Base-by-base conservation (phyloP, 2,797 vertebrate genomes). In the Harpagifer antarcticus region DNA sequence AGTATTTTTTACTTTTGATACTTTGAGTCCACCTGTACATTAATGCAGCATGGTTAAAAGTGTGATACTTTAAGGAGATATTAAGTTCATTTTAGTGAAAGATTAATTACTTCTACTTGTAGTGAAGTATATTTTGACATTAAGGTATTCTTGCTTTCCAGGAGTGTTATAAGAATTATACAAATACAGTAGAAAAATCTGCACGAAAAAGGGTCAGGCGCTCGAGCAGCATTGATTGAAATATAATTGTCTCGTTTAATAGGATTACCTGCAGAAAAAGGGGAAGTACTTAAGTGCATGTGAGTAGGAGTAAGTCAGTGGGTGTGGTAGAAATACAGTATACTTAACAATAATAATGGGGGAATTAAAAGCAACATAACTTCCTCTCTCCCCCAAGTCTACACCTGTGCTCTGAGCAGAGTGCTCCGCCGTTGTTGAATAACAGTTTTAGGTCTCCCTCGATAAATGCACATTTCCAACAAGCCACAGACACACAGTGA, bases 371-470 rank as follows among this genome's bases (percentile, higher is more conserved):
- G 14, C 4, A 62, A n/a, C n/a, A 19, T 40, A 16, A 44, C 52
- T n/a, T 23, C 19, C 27, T 50, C 40, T 55, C 19, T 23, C 3
- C 60, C 0, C 9, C 1, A 15, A 4, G 9, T 66, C 33, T 56
- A 20, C 67, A 54, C 42, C 45, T 55, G 58, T 58, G 7, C 23
- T 58, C 55, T 40, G 20, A 33, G 53, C 67, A 15, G 11, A 68
- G 11, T 16, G 14, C 55, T 53, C 40, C 17, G 16, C 33, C 13
- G 5, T 57, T 55, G 40, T 15, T 53, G 54, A 66, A 54, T 27
- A 63, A 57, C 37, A 45, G 23, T 45, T 73, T 62, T 17, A 66
- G 58, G 23, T 76, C 14, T 83, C 72, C 54, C 71, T 76, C 45
- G 8, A 49, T 81, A n/a, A 72, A 59, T 61, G 31, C 43, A 37